phyloP scores from a whole-genome alignment of 2,888 invertebrate species.

The Entomobrya proxima region DNA sequence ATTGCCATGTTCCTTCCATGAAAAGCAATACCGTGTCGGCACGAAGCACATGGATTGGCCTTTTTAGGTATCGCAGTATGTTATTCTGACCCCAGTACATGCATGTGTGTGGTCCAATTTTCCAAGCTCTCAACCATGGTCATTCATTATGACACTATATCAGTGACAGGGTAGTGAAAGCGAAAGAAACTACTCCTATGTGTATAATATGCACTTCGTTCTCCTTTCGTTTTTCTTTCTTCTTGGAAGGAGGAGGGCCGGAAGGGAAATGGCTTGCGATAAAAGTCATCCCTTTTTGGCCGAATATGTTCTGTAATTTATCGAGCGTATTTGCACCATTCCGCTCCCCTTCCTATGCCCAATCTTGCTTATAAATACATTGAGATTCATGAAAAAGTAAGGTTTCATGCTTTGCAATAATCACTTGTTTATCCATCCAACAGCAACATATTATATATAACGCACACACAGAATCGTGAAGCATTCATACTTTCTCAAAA shows the following conservation, averaged over 20 bases:
- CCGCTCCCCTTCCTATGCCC: slow-evolving; percentile 39
- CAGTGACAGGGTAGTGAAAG: slow-evolving; percentile 63
- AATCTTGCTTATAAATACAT: slow-evolving; percentile 29
- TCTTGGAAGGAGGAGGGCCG: slow-evolving; percentile 47
- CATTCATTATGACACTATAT: slow-evolving; percentile 66
- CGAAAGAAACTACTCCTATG: slow-evolving; percentile 49
- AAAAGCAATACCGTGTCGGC: slow-evolving; percentile 36
- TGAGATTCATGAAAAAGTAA: slow-evolving; percentile 2
- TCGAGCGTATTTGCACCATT: slow-evolving; percentile 67
- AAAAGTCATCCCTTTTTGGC: slow-evolving; percentile 69
- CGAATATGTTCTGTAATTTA: slow-evolving; percentile 69
- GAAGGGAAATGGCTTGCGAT: slow-evolving; percentile 69
- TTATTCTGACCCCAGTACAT: slow-evolving; percentile 28
- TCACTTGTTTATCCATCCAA: slow-evolving; percentile 54
- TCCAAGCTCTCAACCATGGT: slow-evolving; percentile 64
- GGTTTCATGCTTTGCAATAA: slow-evolving; percentile 46
- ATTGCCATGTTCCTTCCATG: not conserved
- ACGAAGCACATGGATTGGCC: slow-evolving; percentile 59
- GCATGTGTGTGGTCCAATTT: slow-evolving; percentile 59
- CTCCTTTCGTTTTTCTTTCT: slow-evolving; percentile 12
- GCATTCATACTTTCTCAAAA: not conserved
- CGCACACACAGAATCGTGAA: not conserved
- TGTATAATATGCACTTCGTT: slow-evolving; percentile 42
- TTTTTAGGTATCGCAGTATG: slow-evolving; percentile 36
- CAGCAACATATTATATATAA: slow-evolving; percentile 24